phyloP scores from a whole-genome alignment of 2,113 vertebrate species.

The Anguilla rostrata region DNA sequence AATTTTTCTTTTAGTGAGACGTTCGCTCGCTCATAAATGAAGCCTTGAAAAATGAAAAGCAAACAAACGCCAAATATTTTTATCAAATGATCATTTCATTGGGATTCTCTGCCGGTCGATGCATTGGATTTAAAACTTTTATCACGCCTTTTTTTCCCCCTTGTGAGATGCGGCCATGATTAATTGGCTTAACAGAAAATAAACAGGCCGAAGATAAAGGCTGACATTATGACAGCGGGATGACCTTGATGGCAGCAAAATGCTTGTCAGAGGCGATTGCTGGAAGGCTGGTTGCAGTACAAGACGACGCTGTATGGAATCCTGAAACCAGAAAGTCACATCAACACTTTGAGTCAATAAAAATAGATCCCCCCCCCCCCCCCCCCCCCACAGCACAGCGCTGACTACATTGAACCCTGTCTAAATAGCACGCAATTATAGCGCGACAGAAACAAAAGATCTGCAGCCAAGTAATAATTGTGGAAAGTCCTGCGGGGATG shows the following conservation, averaged over 20 bases:
- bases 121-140: neutral
- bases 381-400: too few relatives aligned
- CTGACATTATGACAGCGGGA: neutral
- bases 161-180: neutral
- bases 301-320: neutral
- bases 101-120: neutral
- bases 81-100: neutral
- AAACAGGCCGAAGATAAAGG: neutral
- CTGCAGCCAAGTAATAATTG: neutral
- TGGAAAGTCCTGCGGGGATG: neutral
- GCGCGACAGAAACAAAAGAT: neutral
- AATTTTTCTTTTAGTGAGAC: neutral
- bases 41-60: neutral
- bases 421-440: neutral
- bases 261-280: neutral
- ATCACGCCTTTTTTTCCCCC: neutral
- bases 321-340: neutral
- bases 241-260: neutral
- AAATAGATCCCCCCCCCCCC: neutral
- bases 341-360: neutral
- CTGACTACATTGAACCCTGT: neutral
- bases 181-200: neutral
- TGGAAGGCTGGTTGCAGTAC: neutral
- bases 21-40: neutral
- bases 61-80: neutral